Conservation (phyloP, 2,888 invertebrate genomes). For the Stegophylla sp. region DNA sequence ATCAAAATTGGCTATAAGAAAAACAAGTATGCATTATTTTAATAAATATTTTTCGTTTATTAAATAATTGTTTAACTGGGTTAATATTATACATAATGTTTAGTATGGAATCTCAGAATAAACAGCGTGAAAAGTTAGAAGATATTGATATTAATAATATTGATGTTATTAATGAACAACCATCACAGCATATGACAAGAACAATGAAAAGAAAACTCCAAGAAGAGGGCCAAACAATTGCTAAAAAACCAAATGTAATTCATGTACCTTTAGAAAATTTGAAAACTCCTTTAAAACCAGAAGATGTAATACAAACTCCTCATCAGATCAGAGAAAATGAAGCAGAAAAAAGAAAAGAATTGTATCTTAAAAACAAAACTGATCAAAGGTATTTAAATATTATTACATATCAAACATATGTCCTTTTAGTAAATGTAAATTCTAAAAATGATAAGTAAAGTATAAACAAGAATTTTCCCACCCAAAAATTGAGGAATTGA, state of each 20-base stretch:
- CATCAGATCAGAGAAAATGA: constrained; percentile 32
- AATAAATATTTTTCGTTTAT: neutral
- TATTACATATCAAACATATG: neutral
- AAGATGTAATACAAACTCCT: neutral
- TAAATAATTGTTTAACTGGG: neutral
- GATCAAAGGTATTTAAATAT: constrained; percentile 40
- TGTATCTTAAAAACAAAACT: constrained; percentile 26
- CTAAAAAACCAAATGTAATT: constrained; percentile 35
- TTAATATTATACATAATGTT: neutral
- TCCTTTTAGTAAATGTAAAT: too few species aligned
- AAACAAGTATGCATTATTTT: constrained; percentile 13
- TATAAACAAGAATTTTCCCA: too few species aligned
- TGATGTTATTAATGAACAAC: neutral
- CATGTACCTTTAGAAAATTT: constrained; percentile 30
- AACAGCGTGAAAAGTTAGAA: constrained; percentile 40
- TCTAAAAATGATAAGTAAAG: too few species aligned
- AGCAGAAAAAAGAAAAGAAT: constrained; percentile 51
- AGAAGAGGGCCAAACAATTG: constrained; percentile 20
- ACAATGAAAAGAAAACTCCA: constrained; percentile 51
- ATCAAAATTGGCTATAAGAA: neutral
- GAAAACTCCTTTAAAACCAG: constrained; percentile 26
- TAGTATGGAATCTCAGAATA: constrained; percentile 1
- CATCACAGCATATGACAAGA: constrained; percentile 25
- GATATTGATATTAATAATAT: constrained; percentile 42
- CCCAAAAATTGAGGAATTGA: too few species aligned